Evolutionary conservation across 2,797 vertebrate genomes (phyloP), one percentile per base, ranked within the genome.

Genomic region (Coccyzus lansbergi): DNA sequence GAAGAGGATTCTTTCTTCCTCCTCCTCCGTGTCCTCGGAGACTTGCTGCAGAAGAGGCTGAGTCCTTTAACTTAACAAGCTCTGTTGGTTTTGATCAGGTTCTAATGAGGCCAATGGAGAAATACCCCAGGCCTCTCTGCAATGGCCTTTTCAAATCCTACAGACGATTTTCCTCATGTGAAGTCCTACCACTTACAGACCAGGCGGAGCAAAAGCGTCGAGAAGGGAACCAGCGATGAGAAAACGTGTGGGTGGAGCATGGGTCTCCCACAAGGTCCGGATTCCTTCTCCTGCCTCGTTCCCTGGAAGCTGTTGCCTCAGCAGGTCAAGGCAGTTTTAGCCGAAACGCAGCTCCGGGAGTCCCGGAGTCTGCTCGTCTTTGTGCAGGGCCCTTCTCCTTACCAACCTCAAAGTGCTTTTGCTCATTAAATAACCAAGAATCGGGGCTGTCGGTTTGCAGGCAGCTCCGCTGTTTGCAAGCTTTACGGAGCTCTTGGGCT

Each of bases 81-180:
- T 81, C 48, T 38, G 25, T 16, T 13, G 42, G 77, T 79, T 96
- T 91, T 93, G 87, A 90, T 94, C 95, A 70, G 72, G 51, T 71
- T 72, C 90, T 94, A 90, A 94, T 63, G 87, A 96, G 92, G 79
- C 86, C 93, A 86, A n/a, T 1, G 69, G 82, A 94, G 88, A 64
- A 89, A 82, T 24, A 77, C 59, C 74, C 83, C 46, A 60, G 64
- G 75, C 70, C 60, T 40, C 88, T 51, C 83, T 1, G 44, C 83
- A 67, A 67, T 25, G 71, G 84, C 34, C 31, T 62, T 88, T 84
- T 33, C 86, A 55, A 78, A 7, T 59, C 4, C 72, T 58, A 17
- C 75, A 52, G 58, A 52, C 11, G 29, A 51, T 46, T 87, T 90
- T 31, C 63, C 55, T 77, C 80, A 28, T 4, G 18, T 14, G 76